Evolutionary conservation across 2,888 invertebrate genomes (phyloP).

Genomic region (Sicus ferrugineus): DNA sequence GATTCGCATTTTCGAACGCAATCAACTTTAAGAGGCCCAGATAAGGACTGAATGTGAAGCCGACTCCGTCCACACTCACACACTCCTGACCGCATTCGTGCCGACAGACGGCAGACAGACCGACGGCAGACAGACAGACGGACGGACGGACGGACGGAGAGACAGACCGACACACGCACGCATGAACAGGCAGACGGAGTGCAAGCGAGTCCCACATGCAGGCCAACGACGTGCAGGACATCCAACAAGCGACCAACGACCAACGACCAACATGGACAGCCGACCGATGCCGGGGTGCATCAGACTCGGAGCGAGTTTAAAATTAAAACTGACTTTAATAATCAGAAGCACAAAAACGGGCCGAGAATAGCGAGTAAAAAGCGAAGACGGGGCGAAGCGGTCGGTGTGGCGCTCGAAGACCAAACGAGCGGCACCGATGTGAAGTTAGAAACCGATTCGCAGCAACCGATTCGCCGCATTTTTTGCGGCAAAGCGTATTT

Average conservation of each 20-base stretch:
- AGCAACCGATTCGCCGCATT: no score
- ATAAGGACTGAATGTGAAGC: slow-evolving; percentile 57
- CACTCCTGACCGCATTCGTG: slow-evolving; percentile 49
- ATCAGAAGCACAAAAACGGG: slow-evolving; percentile 33
- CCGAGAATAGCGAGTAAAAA: slow-evolving; percentile 20
- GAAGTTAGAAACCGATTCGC: no score
- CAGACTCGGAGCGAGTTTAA: slow-evolving; percentile 57
- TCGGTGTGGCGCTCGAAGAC: background rate
- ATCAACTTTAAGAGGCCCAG: slow-evolving; percentile 47
- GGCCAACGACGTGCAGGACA: background rate
- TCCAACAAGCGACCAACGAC: background rate
- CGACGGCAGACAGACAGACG: no score
- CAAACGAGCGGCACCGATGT: no score
- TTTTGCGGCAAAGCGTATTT: no score
- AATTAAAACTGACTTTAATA: slow-evolving; percentile 62
- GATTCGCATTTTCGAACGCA: slow-evolving; percentile 54
- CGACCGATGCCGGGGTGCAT: slow-evolving; percentile 57
- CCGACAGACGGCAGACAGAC: slow-evolving; percentile 8
- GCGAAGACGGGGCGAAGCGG: background rate
- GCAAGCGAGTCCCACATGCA: background rate
- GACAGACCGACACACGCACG: slow-evolving; percentile 27
- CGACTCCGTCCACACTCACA: no score
- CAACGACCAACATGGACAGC: background rate
- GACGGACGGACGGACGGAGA: no score
- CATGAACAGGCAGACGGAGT: background rate